Base-by-base conservation (phyloP, 2,797 vertebrate species). In the Schizopygopsis pylzovi region DNA sequence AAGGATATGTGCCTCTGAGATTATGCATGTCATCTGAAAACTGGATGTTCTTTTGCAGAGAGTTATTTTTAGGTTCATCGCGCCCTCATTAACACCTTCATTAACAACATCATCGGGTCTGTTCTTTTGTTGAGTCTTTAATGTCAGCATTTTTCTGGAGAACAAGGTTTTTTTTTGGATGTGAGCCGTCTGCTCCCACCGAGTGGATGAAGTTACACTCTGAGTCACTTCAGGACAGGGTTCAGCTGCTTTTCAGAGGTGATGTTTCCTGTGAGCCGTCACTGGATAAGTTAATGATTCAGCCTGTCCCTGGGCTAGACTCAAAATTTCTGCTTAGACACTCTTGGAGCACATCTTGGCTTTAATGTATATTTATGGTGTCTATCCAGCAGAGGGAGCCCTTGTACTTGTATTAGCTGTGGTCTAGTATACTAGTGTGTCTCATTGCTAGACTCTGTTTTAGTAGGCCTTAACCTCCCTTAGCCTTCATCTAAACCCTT, bases 311-410 rank as follows among this genome's bases (percentile, higher is more conserved):
- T 11, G 56, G 25, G 25, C 71, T 76, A 49, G 54, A 63, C 4
- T 71, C 1, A 15, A n/a, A 33, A 47, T 70, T 22, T 45, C 4
- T 45, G 37, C 49, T 70, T 63, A 12, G 49, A 37, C 20, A 12
- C 13, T 71, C 49, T 28, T 41, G 47, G 13, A 70, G 13, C 4
- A 22, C n/a, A 22, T 79, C 45, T 56, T 20, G 13, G 39, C 3
- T 33, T 16, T 43, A 28, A 61, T 71, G 52, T 71, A 71, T 33
- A 37, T 12, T 61, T 49, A 7, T 61, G 28, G 6, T 25, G 13
- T 33, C 4, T 11, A 4, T 82, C 85, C 89, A 90, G 87, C 79
- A 90, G 89, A 88, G 83, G 87, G 87, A 45, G 89, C 81, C 83
- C 52, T 87, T 83, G 70, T 70, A 85, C 87, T 76, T n/a, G 43